Percentiles rank a stretch among this genome's conserved stretches.
Conservation (phyloP, 2,888 invertebrate genomes). For the Prosapia bicincta region DNA sequence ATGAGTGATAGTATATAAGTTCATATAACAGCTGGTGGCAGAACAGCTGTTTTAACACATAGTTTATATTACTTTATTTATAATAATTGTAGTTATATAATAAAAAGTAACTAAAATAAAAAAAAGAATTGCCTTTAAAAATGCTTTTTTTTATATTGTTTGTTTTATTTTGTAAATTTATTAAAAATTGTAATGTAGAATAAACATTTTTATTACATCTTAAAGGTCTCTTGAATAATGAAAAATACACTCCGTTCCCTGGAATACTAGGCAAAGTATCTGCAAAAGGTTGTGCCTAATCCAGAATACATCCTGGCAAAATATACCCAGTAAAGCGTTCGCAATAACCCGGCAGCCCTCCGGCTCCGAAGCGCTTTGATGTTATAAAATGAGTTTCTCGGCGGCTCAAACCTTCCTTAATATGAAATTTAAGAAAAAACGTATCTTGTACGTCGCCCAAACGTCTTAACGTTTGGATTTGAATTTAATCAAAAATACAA, state of each 20-base stretch:
- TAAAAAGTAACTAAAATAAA: too few species aligned
- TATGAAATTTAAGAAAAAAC: background rate
- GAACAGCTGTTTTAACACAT: too few species aligned
- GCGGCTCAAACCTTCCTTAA: background rate
- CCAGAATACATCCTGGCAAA: background rate
- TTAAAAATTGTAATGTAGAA: too few species aligned
- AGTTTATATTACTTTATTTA: too few species aligned
- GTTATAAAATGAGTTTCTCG: background rate
- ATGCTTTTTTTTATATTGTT: too few species aligned
- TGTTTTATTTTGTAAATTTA: too few species aligned
- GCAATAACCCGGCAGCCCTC: background rate
- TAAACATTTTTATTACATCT: too few species aligned
- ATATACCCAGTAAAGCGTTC: background rate
- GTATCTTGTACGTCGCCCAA: background rate
- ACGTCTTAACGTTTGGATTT: background rate
- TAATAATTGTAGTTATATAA: too few species aligned
- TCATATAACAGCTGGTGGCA: too few species aligned
- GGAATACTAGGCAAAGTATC: background rate
- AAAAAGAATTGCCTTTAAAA: too few species aligned
- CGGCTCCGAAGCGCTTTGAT: background rate
- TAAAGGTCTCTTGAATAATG: too few species aligned
- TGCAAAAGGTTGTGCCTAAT: background rate
- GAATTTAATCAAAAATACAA: slow-evolving; percentile 2
- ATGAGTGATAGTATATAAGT: too few species aligned
- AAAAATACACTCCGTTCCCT: background rate